Evolutionary conservation across 2,797 vertebrate species (phyloP), one percentile per base, ranked within the genome.

Genomic region (Margarornis squamiger): DNA sequence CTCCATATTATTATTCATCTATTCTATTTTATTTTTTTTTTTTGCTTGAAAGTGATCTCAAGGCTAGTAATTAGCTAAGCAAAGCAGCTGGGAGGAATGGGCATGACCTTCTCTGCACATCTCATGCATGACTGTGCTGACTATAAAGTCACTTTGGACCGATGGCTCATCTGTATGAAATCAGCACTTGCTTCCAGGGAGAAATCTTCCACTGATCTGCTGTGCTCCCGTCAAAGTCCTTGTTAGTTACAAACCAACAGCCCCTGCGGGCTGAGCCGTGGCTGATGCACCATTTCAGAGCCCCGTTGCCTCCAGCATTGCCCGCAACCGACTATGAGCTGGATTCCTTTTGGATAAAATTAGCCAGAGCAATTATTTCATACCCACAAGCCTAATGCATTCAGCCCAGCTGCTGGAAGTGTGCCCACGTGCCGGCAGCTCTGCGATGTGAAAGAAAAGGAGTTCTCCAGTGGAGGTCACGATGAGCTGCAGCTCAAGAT

Each of bases 331-430:
- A 68, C 36, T 59, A 39, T 1, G 24, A 91, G 73, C 76, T 84
- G 46, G 75, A 92, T 95, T 93, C 75, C 80, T 91, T 86, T 77
- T 48, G 86, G 93, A 91, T 97, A 97, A 96, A 97, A 96, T 96
- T 94, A 97, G 95, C 86, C 41, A 2, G 86, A 74, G 88, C 78
- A 90, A 92, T 95, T 94, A 92, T 95, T 93, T 90, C 80, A 49
- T 82, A 67, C 85, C 83, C 84, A 83, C 86, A 27, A 94, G 79
- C 77, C 84, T 26, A 59, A 58, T 59, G 67, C 45, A 51, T 86
- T 94, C 84, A 54, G 92, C 90, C 91, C 59, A 62, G 79, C 72
- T 12, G 14, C 86, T 96, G 94, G 94, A 93, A 87, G 39, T 1
- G 24, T 39, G 94, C 95, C 92, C 94, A 57, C 12, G 43, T 72